Conservation (phyloP, 2,113 vertebrate species). For the Sarotherodon lohbergeri region DNA sequence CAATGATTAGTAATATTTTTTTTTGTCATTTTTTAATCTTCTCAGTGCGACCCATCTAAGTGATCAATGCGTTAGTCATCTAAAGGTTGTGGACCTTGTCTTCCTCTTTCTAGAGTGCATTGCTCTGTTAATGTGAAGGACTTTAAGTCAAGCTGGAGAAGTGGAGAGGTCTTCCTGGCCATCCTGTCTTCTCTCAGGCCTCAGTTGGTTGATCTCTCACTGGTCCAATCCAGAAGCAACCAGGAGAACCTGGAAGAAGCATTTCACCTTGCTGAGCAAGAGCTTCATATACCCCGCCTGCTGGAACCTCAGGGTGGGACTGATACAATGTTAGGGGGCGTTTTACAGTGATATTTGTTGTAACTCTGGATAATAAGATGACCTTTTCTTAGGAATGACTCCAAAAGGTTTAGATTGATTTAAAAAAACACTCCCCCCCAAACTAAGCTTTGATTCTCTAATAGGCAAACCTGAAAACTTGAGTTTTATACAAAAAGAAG, state of each 20-base stretch:
- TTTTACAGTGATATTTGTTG: background rate
- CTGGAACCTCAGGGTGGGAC: conserved; percentile 85
- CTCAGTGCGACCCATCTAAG: background rate
- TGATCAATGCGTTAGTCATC: background rate
- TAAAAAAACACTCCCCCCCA: background rate
- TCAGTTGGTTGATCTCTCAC: conserved; percentile 79
- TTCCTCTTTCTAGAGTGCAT: conserved; percentile 58
- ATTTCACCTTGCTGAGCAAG: conserved; percentile 81
- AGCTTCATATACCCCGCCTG: conserved; percentile 83
- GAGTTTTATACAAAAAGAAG: background rate
- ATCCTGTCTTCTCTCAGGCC: conserved; percentile 84
- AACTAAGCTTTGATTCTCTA: background rate
- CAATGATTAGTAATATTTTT: background rate
- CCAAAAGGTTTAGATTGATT: background rate
- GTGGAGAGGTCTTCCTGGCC: conserved; percentile 82
- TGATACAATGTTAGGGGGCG: background rate
- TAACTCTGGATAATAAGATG: background rate
- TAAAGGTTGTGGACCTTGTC: background rate
- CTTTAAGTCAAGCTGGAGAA: conserved; percentile 90
- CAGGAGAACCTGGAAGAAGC: conserved; percentile 85
- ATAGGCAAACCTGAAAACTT: background rate
- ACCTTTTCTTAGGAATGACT: background rate
- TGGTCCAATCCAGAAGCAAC: conserved; percentile 72
- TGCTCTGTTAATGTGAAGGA: conserved; percentile 77
- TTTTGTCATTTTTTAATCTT: background rate